Conservation (phyloP, 2,797 vertebrate species). For the Enteromius viviparus region DNA sequence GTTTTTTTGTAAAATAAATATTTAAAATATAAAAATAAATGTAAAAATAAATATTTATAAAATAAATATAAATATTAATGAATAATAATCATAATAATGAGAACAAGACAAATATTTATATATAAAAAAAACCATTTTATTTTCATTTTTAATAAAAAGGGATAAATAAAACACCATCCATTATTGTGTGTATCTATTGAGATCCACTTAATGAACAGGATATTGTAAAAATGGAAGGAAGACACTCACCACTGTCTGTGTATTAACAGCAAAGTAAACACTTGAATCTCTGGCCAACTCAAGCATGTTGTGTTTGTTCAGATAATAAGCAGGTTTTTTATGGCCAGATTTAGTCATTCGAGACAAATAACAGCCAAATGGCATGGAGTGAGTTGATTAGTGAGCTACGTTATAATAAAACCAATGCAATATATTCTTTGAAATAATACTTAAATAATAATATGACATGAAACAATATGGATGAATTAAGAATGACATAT, state of each 20-base stretch:
- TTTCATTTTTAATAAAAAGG: not conserved
- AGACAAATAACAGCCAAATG: not conserved
- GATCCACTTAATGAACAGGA: not conserved
- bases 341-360: not conserved
- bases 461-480: not conserved
- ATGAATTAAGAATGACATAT: not conserved
- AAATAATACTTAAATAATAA: not conserved
- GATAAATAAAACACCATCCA: not conserved
- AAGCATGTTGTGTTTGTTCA: slow-evolving; percentile 18
- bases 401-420: not conserved
- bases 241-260: not conserved
- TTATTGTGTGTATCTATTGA: not conserved
- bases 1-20: too few relatives aligned
- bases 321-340: not conserved
- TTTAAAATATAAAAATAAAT: too few relatives aligned
- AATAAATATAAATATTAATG: not conserved
- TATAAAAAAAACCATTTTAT: too few relatives aligned
- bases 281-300: not conserved
- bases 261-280: slow-evolving; percentile 17
- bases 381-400: not conserved
- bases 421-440: not conserved
- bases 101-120: not conserved
- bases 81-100: not conserved
- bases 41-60: not conserved
- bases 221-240: not conserved